Percentiles rank a stretch among this genome's conserved stretches.
These are phyloP conservation scores for Glandiceps talaboti DNA, from an alignment of 53 echinoderm and acorn worm genomes.

Conservation along the genomic window DNA sequence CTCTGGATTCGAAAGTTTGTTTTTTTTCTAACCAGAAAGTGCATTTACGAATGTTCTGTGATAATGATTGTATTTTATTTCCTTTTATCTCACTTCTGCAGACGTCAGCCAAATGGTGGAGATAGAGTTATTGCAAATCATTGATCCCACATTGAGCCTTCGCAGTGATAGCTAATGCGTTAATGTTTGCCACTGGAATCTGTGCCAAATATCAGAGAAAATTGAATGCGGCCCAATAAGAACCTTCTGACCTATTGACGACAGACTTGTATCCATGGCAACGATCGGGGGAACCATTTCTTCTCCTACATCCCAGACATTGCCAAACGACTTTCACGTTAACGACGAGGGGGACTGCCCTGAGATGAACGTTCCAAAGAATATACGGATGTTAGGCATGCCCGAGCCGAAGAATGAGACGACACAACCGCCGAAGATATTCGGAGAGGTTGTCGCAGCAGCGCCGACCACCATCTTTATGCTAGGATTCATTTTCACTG, in stretches of 20 bases:
- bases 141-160: no score
- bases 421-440: background rate
- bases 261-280: background rate
- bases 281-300: background rate
- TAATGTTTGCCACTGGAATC: no score
- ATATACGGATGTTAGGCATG: background rate
- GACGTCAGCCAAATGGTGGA: no score
- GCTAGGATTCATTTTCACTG: background rate
- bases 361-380: background rate
- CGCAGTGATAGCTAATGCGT: no score
- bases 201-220: no score
- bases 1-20: no score
- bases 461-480: background rate
- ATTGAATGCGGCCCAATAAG: no score
- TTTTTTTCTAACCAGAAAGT: no score
- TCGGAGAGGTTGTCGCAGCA: background rate
- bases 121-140: no score
- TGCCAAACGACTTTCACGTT: background rate
- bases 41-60: no score
- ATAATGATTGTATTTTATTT: no score
- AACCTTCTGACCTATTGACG: background rate
- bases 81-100: no score
- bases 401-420: background rate
- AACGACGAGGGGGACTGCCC: background rate
- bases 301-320: background rate